phyloP scores from a whole-genome alignment of 2,113 vertebrate species.

The Columba livia region DNA sequence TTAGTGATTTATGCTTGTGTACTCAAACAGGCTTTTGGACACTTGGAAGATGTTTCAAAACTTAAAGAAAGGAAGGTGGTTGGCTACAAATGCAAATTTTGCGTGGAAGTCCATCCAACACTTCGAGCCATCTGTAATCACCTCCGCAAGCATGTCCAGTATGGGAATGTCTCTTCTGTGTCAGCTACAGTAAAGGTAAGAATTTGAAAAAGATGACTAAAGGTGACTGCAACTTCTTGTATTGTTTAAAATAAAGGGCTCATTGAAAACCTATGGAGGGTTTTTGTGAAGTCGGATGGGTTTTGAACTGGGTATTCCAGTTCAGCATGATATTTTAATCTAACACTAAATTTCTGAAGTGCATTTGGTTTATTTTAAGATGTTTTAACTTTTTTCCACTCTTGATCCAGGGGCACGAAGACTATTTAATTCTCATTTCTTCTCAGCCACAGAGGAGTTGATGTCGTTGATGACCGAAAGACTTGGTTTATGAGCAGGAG shows the following conservation, averaged over 20 bases:
- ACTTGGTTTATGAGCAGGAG: slow-evolving; percentile 6
- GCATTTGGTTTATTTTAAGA: neutral
- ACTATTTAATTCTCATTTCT: slow-evolving; percentile 43
- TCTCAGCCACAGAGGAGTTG: slow-evolving; percentile 23
- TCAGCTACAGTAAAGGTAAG: slow-evolving; percentile 81
- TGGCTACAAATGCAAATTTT: slow-evolving; percentile 98
- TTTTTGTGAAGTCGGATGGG: neutral
- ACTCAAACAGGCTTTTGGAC: slow-evolving; percentile 79
- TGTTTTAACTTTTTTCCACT: slow-evolving; percentile 54
- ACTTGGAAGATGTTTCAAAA: slow-evolving; percentile 80
- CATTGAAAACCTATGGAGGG: neutral
- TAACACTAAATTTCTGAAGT: neutral
- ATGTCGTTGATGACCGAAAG: slow-evolving; percentile 25
- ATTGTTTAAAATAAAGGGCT: neutral
- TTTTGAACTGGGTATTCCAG: neutral
- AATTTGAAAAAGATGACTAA: neutral
- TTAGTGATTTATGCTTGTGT: slow-evolving; percentile 52
- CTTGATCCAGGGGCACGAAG: slow-evolving; percentile 21
- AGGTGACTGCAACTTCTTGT: neutral
- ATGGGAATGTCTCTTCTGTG: slow-evolving; percentile 88
- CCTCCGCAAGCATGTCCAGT: slow-evolving; percentile 96
- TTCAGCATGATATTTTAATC: neutral
- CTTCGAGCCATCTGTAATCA: slow-evolving; percentile 98
- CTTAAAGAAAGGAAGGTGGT: slow-evolving; percentile 84
- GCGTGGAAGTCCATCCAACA: slow-evolving; percentile 93